A percentile compares a stretch with the other conserved stretches of the same genome.
phyloP scores from a whole-genome alignment of 2,113 vertebrate genomes.

The Lepisosteus osseus region DNA sequence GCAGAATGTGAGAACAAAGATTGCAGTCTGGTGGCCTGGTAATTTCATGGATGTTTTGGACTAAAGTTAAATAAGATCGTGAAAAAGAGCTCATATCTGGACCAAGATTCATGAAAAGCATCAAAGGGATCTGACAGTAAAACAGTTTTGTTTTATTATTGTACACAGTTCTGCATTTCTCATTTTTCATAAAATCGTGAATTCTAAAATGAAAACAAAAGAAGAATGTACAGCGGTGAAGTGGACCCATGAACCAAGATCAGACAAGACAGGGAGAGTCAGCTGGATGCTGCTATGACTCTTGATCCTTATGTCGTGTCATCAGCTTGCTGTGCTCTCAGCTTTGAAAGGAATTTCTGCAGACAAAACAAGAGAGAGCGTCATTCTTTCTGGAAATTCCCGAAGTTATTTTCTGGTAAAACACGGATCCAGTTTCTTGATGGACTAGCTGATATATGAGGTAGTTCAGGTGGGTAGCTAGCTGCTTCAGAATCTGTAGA shows the following conservation, averaged over 20 bases:
- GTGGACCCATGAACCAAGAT: slow-evolving; percentile 18
- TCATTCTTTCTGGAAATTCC: too few relatives aligned
- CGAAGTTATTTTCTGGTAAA: too few relatives aligned
- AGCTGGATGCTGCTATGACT: not conserved
- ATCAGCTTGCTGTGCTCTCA: not conserved
- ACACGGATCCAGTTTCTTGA: too few relatives aligned
- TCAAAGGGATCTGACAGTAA: not conserved
- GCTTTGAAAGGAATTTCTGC: slow-evolving; percentile 19
- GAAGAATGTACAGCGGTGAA: slow-evolving; percentile 18
- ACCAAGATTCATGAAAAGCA: too few relatives aligned
- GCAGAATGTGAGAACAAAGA: too few relatives aligned
- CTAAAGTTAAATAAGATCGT: too few relatives aligned
- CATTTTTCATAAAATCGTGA: not conserved
- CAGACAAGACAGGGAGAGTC: not conserved
- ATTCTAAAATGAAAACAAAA: not conserved
- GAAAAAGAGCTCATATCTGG: too few relatives aligned
- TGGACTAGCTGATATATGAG: too few relatives aligned
- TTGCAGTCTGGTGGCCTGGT: too few relatives aligned
- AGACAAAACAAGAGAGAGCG: not conserved
- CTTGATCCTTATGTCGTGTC: not conserved
- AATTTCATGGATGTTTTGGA: too few relatives aligned
- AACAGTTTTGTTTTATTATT: slow-evolving; percentile 6
- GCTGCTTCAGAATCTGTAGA: too few relatives aligned
- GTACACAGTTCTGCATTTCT: slow-evolving; percentile 9
- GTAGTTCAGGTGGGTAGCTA: too few relatives aligned